Percentiles rank a stretch among this genome's conserved stretches.
Conservation (phyloP, 2,797 vertebrate genomes). For the Knipowitschia caucasica region DNA sequence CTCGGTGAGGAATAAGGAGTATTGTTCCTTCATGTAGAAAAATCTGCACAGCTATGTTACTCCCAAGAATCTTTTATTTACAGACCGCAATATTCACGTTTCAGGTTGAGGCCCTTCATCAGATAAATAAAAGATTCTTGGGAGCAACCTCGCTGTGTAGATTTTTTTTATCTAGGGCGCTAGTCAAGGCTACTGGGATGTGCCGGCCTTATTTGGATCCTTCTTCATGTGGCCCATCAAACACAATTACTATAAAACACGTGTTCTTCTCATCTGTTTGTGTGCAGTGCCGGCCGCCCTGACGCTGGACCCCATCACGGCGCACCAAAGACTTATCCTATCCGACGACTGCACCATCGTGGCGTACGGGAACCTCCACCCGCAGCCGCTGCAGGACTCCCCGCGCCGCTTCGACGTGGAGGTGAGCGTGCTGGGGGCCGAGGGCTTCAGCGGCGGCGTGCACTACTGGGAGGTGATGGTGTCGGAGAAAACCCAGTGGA, state of each 20-base stretch:
- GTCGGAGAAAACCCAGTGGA: conserved; percentile 98
- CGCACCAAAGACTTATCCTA: conserved; percentile 95
- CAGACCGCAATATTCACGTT: too few relatives aligned
- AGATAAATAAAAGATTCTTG: too few relatives aligned
- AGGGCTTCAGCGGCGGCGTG: conserved; percentile 85
- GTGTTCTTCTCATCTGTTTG: not conserved
- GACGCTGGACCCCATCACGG: conserved; percentile 92
- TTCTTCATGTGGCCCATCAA: too few relatives aligned
- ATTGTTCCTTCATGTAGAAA: too few relatives aligned
- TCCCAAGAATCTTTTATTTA: too few relatives aligned
- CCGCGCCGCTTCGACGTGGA: conserved; percentile 94
- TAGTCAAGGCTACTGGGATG: too few relatives aligned
- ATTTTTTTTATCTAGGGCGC: too few relatives aligned
- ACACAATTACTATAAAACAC: not conserved
- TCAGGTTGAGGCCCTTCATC: too few relatives aligned
- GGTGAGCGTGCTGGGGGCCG: conserved; percentile 90
- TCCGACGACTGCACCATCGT: conserved; percentile 98
- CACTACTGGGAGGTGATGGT: conserved; percentile 99
- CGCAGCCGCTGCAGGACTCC: conserved; percentile 94
- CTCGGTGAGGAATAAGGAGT: too few relatives aligned
- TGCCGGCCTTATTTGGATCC: too few relatives aligned
- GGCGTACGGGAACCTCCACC: conserved; percentile 94
- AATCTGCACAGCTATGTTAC: too few relatives aligned
- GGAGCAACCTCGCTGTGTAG: too few relatives aligned
- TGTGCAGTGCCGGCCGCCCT: conserved; percentile 86